A percentile compares a stretch with the other conserved stretches of the same genome.
Evolutionary conservation across 2,888 invertebrate genomes (phyloP).

Genomic region (Plebejus melissa): DNA sequence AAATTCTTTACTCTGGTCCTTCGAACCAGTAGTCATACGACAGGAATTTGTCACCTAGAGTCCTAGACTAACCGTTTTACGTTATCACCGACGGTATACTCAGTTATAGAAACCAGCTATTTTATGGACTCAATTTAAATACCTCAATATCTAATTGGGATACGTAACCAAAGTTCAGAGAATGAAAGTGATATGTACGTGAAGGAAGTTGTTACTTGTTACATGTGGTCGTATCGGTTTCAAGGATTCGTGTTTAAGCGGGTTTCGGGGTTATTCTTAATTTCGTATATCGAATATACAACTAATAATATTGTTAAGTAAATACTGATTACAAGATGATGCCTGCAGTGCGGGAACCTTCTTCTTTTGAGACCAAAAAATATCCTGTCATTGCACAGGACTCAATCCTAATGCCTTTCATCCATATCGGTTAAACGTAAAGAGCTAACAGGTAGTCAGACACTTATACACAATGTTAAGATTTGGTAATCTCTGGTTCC

Average conservation of each 20-base stretch:
- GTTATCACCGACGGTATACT: not conserved
- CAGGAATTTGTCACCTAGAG: not conserved
- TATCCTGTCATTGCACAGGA: too few relatives aligned
- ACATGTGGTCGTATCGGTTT: constrained; percentile 70
- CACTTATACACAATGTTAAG: too few relatives aligned
- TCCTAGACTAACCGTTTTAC: not conserved
- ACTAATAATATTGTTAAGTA: not conserved
- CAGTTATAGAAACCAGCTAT: not conserved
- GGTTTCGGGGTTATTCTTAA: constrained; percentile 42
- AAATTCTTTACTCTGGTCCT: not conserved
- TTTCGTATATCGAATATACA: constrained; percentile 15
- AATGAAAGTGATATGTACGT: constrained; percentile 41
- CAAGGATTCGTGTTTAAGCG: constrained; percentile 61
- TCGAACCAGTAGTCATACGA: not conserved
- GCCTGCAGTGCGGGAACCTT: too few relatives aligned
- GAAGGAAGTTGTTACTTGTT: constrained; percentile 55
- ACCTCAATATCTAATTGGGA: constrained; percentile 10
- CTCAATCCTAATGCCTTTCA: too few relatives aligned
- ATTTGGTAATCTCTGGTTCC: not conserved
- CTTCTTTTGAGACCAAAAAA: too few relatives aligned
- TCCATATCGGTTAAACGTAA: too few relatives aligned
- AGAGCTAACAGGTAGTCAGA: too few relatives aligned
- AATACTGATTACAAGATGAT: not conserved
- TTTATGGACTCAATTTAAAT: constrained; percentile 1
- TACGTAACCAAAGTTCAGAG: constrained; percentile 24